phyloP scores from a whole-genome alignment of 2,113 vertebrate genomes.

The Dasyurus viverrinus region DNA sequence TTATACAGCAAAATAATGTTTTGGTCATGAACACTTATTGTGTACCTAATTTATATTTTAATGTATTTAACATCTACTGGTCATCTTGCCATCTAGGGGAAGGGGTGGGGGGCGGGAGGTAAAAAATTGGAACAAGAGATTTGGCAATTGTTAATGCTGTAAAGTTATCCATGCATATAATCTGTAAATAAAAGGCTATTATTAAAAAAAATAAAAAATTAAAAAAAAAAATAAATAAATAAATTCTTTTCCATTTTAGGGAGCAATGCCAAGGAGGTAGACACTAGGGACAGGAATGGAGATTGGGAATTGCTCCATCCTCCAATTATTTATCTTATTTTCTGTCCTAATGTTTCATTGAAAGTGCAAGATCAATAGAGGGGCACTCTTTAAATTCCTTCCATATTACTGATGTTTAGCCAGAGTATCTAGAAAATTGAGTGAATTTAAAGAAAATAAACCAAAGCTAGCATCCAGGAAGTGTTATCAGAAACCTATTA shows the following conservation, averaged over 20 bases:
- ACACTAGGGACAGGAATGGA: neutral
- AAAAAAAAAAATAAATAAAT: no score
- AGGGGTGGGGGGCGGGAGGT: no score
- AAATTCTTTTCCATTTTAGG: neutral
- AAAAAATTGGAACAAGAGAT: no score
- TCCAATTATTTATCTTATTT: neutral
- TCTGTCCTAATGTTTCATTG: neutral
- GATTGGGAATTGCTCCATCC: neutral
- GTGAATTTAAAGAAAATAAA: neutral
- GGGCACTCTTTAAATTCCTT: neutral
- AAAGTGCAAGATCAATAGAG: neutral
- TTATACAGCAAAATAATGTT: no score
- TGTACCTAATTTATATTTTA: no score
- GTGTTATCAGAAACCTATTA: neutral
- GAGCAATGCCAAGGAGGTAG: neutral
- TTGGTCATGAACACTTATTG: no score
- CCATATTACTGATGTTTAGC: neutral
- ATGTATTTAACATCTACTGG: no score
- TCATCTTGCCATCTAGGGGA: no score
- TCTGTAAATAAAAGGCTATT: no score
- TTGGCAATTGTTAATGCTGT: no score
- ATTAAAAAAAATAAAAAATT: no score
- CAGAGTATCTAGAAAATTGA: neutral
- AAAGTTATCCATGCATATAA: no score
- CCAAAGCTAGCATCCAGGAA: neutral